A percentile compares a stretch with the other conserved stretches of the same genome.
These are phyloP conservation scores for Nowickia ferox DNA, from an alignment of 2,888 invertebrate species.

Conservation along the genomic window DNA sequence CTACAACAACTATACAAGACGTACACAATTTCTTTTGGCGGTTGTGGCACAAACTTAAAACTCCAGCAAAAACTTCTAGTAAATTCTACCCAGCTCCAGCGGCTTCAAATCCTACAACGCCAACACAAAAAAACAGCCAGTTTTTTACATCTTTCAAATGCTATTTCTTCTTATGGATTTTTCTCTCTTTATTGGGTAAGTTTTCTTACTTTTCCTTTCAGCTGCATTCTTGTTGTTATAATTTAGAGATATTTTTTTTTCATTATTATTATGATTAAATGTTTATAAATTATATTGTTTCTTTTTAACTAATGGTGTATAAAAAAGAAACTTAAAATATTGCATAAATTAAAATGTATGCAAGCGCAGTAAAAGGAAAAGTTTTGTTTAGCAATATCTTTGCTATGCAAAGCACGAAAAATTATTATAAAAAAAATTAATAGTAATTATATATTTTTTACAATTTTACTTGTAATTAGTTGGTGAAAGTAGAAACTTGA, in stretches of 20 bases:
- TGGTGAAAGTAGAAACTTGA: constrained; percentile 26
- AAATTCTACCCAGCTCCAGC: constrained; percentile 3
- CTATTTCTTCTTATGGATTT: constrained; percentile 63
- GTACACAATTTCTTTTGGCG: constrained; percentile 19
- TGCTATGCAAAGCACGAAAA: constrained; percentile 23
- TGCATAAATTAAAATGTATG: constrained; percentile 56
- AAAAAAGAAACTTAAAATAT: constrained; percentile 16
- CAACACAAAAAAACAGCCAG: constrained; percentile 22
- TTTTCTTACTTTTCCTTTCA: constrained; percentile 26
- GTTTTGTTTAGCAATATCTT: constrained; percentile 19
- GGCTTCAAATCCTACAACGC: neutral
- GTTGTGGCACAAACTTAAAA: constrained; percentile 2
- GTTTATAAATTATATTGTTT: constrained; percentile 56
- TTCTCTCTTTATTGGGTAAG: constrained; percentile 68
- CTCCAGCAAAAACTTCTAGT: constrained; percentile 20
- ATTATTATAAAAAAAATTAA: constrained; percentile 40
- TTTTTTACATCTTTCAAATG: constrained; percentile 58
- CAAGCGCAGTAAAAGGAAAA: constrained; percentile 23
- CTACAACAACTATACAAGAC: constrained; percentile 45
- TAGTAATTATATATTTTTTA: constrained; percentile 54
- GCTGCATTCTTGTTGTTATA: constrained; percentile 10
- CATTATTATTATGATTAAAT: constrained; percentile 37
- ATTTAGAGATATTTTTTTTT: constrained; percentile 20
- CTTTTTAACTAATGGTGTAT: constrained; percentile 36
- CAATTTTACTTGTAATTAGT: constrained; percentile 46